Evolutionary conservation across 2,113 vertebrate genomes (phyloP).

Genomic region (Apaloderma vittatum): DNA sequence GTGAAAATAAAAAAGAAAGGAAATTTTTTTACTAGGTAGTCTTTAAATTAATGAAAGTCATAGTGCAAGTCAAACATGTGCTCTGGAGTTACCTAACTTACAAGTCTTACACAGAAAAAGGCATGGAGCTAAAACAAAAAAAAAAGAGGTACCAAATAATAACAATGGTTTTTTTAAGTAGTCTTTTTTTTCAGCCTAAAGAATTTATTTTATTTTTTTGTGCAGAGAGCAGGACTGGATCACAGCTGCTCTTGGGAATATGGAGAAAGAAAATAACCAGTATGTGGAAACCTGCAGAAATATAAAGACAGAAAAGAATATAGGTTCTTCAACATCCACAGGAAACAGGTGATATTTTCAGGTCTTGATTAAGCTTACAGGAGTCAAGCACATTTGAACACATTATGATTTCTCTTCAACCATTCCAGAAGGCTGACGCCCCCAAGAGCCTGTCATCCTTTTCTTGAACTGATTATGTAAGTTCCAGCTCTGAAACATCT

Average conservation of each 20-base stretch:
- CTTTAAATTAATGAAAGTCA: background rate
- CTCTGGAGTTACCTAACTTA: background rate
- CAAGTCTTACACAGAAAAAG: background rate
- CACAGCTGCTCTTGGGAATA: background rate
- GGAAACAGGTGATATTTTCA: background rate
- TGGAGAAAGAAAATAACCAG: background rate
- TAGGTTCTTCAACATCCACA: background rate
- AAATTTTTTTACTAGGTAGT: background rate
- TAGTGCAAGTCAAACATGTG: background rate
- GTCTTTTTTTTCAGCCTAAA: background rate
- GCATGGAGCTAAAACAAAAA: background rate
- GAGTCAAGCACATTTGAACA: background rate
- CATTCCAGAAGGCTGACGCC: background rate
- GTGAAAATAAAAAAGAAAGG: background rate
- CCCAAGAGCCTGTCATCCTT: background rate
- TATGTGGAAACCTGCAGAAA: background rate
- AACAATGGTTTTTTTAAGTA: background rate
- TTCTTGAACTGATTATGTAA: background rate
- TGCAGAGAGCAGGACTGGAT: background rate
- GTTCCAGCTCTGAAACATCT: background rate
- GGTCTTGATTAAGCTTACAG: background rate
- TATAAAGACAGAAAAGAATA: background rate
- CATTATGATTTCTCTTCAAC: background rate
- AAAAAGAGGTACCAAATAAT: background rate
- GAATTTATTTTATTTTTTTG: background rate